These are phyloP conservation scores for Siniperca scherzeri DNA, from an alignment of 2,797 vertebrate genomes.

Conservation along the genomic window DNA sequence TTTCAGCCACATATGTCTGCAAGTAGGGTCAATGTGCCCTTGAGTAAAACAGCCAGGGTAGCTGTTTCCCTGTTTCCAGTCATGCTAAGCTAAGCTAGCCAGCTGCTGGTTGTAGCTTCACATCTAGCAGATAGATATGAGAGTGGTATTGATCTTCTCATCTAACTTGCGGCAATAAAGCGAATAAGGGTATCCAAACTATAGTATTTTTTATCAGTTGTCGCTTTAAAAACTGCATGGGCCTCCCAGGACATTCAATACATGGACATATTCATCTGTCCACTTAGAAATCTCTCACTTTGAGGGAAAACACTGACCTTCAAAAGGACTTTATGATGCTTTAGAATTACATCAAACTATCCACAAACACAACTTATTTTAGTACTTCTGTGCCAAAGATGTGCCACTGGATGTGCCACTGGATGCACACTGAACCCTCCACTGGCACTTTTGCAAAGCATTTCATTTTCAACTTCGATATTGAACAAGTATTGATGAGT, in stretches of 20 bases:
- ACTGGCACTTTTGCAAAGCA: background rate
- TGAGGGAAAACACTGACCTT: background rate
- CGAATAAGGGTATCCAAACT: background rate
- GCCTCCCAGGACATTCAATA: background rate
- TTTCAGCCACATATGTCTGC: background rate
- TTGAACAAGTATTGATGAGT: slow-evolving; percentile 30
- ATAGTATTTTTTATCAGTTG: background rate
- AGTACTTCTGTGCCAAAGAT: background rate
- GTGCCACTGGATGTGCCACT: background rate
- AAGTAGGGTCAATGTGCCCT: background rate
- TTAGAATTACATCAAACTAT: background rate
- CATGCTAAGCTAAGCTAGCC: no score
- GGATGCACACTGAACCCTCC: slow-evolving; percentile 12
- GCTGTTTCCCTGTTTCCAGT: no score
- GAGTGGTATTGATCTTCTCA: no score
- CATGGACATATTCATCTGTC: background rate
- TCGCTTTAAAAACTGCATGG: background rate
- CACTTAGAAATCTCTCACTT: background rate
- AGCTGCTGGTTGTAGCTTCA: no score
- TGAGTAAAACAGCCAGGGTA: background rate
- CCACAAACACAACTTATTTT: background rate
- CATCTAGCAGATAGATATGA: no score
- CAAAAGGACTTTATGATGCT: background rate
- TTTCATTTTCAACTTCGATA: slow-evolving; percentile 13
- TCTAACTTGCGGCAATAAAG: background rate